Conservation (phyloP, 1,140 invertebrate species). For the Brachionus rubens region DNA sequence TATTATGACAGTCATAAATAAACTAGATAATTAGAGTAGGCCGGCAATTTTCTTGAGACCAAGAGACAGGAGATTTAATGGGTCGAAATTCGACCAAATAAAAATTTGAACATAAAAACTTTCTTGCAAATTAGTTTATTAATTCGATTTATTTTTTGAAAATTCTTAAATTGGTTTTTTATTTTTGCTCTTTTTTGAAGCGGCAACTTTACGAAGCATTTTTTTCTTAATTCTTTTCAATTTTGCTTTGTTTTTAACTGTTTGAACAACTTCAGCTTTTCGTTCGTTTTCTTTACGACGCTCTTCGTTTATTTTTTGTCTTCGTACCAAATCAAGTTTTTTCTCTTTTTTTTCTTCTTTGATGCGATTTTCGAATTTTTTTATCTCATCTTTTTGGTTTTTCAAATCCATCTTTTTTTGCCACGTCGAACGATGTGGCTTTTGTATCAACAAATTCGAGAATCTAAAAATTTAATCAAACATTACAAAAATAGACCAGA, state of each 20-base stretch:
- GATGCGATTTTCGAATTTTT: background rate
- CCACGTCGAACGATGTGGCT: background rate
- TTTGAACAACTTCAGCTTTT: conserved; percentile 36
- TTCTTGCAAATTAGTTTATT: no score
- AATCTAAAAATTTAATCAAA: background rate
- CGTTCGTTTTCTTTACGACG: conserved; percentile 28
- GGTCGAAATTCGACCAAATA: no score
- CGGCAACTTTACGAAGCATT: conserved; percentile 10
- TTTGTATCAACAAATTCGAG: conserved; percentile 16
- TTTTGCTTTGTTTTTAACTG: conserved; percentile 6
- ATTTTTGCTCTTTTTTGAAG: conserved; percentile 23
- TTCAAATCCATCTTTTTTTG: conserved; percentile 31
- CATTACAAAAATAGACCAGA: background rate
- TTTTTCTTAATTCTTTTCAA: conserved; percentile 17
- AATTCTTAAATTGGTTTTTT: background rate
- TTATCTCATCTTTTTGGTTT: background rate
- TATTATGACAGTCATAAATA: no score
- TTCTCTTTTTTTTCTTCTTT: conserved; percentile 41
- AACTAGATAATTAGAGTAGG: no score
- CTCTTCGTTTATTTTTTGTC: conserved; percentile 36
- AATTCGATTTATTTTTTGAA: no score
- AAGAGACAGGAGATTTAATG: no score
- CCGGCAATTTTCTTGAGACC: no score
- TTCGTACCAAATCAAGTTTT: background rate
- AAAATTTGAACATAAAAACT: no score